These are phyloP conservation scores for Epinephelus fuscoguttatus DNA, from an alignment of 2,113 vertebrate genomes.

Conservation along the genomic window DNA sequence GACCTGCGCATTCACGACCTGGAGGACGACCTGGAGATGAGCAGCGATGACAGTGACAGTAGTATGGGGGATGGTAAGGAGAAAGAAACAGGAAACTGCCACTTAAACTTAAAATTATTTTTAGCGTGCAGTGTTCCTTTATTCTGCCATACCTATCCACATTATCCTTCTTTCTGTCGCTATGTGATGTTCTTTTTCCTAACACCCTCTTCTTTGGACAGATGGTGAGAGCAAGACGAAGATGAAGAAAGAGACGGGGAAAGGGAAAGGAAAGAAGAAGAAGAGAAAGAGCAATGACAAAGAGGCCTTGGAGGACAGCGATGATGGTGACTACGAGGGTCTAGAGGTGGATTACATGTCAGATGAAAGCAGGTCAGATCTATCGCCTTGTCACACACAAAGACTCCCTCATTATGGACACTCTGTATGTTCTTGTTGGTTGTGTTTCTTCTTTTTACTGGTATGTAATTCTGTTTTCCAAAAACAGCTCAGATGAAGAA, in stretches of 20 bases:
- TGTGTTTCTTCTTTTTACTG: not conserved
- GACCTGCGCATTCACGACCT: conserved; percentile 92
- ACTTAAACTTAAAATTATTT: not conserved
- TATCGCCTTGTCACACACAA: not conserved
- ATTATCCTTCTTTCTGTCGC: not conserved
- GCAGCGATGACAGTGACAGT: conserved; percentile 89
- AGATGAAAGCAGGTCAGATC: conserved; percentile 89
- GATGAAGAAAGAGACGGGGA: conserved; percentile 77
- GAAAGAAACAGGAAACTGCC: not conserved
- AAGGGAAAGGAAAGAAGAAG: conserved; percentile 86
- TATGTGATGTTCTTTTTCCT: not conserved
- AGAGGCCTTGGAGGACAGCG: conserved; percentile 91
- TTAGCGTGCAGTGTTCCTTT: not conserved
- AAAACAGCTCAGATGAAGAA: conserved; percentile 87
- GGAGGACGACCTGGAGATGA: conserved; percentile 93
- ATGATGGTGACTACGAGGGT: conserved; percentile 93
- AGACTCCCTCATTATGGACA: not conserved
- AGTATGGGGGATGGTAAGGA: conserved; percentile 88
- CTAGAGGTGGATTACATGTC: conserved; percentile 97
- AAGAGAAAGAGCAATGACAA: conserved; percentile 82
- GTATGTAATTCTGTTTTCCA: not conserved
- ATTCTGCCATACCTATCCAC: not conserved
- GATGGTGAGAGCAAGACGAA: conserved; percentile 82
- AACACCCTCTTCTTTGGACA: conserved; percentile 24
- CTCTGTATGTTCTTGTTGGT: not conserved